These are phyloP conservation scores for Cygnus atratus DNA, from an alignment of 2,113 vertebrate species.

Conservation along the genomic window DNA sequence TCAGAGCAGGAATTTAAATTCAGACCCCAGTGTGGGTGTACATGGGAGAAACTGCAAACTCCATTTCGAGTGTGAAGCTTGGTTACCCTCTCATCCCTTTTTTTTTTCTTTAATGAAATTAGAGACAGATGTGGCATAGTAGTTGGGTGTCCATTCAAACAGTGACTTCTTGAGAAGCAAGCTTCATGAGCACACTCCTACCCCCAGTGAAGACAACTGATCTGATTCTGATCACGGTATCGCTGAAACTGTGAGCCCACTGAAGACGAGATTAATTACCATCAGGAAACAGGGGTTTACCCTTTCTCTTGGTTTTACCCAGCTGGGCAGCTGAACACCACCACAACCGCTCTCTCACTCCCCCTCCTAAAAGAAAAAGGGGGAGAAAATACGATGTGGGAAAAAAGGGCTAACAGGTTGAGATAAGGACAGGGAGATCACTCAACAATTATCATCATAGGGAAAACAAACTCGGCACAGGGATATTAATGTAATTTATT, in stretches of 20 bases:
- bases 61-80: neutral
- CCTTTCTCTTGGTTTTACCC: no score
- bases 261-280: neutral
- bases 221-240: fast-evolving
- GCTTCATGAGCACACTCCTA: neutral
- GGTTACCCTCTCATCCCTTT: neutral
- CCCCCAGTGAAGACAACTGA: neutral
- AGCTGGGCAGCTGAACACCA: no score
- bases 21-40: neutral
- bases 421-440: no score
- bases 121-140: neutral
- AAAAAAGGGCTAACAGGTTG: no score
- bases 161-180: neutral
- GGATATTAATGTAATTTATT: no score
- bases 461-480: no score
- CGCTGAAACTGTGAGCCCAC: neutral
- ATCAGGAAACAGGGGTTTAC: fast-evolving
- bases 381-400: no score
- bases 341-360: no score
- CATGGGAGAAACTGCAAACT: neutral
- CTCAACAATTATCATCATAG: no score
- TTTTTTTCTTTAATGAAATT: neutral
- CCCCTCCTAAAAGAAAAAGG: no score
- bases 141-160: fast-evolving
- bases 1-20: neutral